Evolutionary conservation across 2,888 invertebrate genomes (phyloP), one percentile per base, ranked within the genome.

Genomic region (Spisula solida): DNA sequence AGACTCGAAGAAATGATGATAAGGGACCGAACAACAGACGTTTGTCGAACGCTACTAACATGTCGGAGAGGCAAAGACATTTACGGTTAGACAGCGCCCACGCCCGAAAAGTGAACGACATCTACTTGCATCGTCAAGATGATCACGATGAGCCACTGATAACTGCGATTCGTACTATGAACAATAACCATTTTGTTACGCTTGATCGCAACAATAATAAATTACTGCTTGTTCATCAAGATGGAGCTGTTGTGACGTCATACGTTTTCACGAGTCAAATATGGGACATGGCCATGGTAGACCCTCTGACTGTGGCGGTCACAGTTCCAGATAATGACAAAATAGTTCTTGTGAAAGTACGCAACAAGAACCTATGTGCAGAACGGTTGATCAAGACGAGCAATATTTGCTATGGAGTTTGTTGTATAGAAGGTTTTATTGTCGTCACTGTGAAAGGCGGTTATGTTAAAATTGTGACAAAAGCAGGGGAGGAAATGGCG

Each of bases 391-490:
- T 92, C 34, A 92, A 92, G 83, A 91, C 92, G 1, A 89, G 87
- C 29, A 90, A 88, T 78, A 88, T 90, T 20, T 92, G 92, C 78
- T 90, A 90, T 48, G 92, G 91, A 2, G 88, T 92, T 8, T 90
- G 88, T 78, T 20, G 87, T 8, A 91, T 92, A 18, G 90, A 91
- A 20, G 91, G 91, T 0, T 90, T 88, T 48, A 82, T 92, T 8
- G 91, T 91, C 16, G 91, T 92, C 0, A 92, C 92, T 0, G 90
- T 89, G 12, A 92, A 92, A 86, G 92, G 92, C 20, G 92, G 92
- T 34, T 90, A 88, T 41, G 91, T 92, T 18, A 92, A 91, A 66
- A 82, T 92, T 55, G 48, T 92, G 34, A 91, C 92, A 16, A 90
- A 90, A 31, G 91, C 91, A 0, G 92, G 92, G 14, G 91, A 92